Evolutionary conservation across 2,888 invertebrate genomes (phyloP).

Genomic region (Acleris holmiana): DNA sequence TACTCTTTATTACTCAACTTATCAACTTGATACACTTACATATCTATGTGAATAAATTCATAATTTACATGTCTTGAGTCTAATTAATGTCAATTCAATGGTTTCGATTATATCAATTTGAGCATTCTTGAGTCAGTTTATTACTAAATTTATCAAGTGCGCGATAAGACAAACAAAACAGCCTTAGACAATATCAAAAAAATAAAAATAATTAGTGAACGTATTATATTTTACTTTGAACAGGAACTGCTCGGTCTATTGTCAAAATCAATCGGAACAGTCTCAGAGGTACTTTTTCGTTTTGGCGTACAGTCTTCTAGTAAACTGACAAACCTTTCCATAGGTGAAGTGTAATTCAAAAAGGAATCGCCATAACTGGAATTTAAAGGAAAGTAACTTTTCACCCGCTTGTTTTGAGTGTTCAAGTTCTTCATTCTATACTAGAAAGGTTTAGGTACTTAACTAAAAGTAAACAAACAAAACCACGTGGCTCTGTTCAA

Average conservation of each 20-base stretch:
- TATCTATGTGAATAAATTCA: neutral
- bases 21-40: too few relatives aligned
- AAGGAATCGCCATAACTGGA: neutral
- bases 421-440: slow-evolving; percentile 1
- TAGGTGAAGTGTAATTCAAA: slow-evolving; percentile 18
- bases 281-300: slow-evolving; percentile 4
- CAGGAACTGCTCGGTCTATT: neutral
- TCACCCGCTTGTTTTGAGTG: slow-evolving; percentile 4
- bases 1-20: too few relatives aligned
- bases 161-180: too few relatives aligned
- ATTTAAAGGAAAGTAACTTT: neutral
- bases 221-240: slow-evolving; percentile 1
- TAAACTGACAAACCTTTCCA: neutral
- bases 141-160: too few relatives aligned
- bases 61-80: neutral
- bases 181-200: too few relatives aligned
- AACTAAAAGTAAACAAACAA: too few relatives aligned
- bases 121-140: too few relatives aligned
- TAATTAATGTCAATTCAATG: too few relatives aligned
- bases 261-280: neutral
- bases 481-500: too few relatives aligned
- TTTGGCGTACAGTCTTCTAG: neutral
- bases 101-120: too few relatives aligned
- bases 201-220: too few relatives aligned
- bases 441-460: too few relatives aligned